These are phyloP conservation scores for Anniella stebbinsi DNA, from an alignment of 2,797 vertebrate species.

Conservation along the genomic window DNA sequence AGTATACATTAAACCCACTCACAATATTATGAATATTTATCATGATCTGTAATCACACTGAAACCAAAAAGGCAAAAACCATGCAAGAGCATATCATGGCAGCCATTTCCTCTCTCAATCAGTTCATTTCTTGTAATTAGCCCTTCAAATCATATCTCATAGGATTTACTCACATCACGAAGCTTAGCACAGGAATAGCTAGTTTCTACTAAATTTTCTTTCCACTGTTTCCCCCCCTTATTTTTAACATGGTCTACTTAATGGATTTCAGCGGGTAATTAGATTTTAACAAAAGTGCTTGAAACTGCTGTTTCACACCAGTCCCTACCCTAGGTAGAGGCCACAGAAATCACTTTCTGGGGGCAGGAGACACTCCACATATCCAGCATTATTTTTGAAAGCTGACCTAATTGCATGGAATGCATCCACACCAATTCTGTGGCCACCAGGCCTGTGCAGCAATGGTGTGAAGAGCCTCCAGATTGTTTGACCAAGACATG, in stretches of 20 bases:
- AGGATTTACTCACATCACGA: conserved; percentile 34
- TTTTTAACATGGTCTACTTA: conserved; percentile 35
- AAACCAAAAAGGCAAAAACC: conserved; percentile 22
- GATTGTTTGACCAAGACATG: background rate
- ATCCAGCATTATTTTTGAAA: background rate
- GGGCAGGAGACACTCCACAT: no score
- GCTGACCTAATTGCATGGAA: background rate
- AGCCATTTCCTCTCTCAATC: background rate
- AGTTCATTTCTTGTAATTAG: conserved; percentile 5
- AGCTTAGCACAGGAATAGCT: conserved; percentile 23
- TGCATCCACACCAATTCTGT: background rate
- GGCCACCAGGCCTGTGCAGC: background rate
- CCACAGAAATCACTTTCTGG: background rate
- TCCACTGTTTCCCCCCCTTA: conserved; percentile 7
- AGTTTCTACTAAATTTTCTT: conserved; percentile 19
- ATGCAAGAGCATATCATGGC: background rate
- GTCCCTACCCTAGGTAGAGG: background rate
- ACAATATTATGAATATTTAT: conserved; percentile 40
- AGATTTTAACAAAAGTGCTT: conserved; percentile 17
- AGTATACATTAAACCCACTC: conserved; percentile 13
- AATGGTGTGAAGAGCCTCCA: background rate
- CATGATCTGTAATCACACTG: background rate
- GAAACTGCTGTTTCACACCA: background rate
- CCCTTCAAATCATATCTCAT: conserved; percentile 46
- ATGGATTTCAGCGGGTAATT: conserved; percentile 31